phyloP scores from a whole-genome alignment of 2,888 invertebrate genomes.

The Eutolmus rufibarbis region DNA sequence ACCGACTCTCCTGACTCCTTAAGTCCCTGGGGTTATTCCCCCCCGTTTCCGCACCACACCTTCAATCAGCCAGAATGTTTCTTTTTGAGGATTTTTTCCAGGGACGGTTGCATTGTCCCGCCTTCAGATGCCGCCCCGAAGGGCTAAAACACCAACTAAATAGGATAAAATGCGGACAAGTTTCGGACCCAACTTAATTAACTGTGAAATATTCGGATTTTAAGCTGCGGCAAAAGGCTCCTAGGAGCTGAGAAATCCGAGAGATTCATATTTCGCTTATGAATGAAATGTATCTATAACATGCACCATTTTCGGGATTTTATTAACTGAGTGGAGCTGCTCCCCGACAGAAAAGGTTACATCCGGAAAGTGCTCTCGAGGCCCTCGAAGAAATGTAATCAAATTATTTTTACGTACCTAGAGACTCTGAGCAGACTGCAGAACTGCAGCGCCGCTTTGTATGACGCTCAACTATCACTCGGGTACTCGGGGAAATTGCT shows the following conservation, averaged over 20 bases:
- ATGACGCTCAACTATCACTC: background rate
- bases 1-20: background rate
- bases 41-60: background rate
- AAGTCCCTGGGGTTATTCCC: background rate
- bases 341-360: background rate
- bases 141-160: background rate
- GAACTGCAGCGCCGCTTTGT: background rate
- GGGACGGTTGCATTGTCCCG: background rate
- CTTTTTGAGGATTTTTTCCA: background rate
- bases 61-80: background rate
- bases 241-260: background rate
- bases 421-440: background rate
- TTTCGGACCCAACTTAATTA: background rate
- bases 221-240: background rate
- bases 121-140: background rate
- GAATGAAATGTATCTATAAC: slow-evolving; percentile 24
- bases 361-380: background rate
- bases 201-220: background rate
- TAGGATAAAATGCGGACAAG: background rate
- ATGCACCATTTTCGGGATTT: background rate
- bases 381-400: background rate
- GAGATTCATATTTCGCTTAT: background rate
- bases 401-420: background rate
- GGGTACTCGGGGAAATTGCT: background rate
- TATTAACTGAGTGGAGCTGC: background rate